Base-by-base conservation (phyloP, 2,797 vertebrate genomes). In the Spondyliosoma cantharus region DNA sequence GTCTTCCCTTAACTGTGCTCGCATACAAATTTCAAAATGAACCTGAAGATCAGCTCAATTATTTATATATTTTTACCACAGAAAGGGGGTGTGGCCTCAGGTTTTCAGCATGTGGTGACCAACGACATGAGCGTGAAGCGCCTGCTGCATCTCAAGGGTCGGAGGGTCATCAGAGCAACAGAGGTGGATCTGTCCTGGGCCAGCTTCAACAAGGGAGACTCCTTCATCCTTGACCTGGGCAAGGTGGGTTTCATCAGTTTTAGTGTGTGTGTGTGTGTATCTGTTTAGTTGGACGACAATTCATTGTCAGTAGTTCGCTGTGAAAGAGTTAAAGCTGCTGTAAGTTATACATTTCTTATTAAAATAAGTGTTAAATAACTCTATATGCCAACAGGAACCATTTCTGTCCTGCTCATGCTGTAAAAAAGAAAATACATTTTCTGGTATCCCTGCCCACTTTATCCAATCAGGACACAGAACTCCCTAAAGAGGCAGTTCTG, bases 161-260 rank as follows among this genome's bases (percentile, higher is more conserved):
- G 95, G 19, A 86, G 94, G 72, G 86, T 76, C 76, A 94, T 96
- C 87, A 87, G 95, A 45, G 95, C 95, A 9, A 94, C 88, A 0
- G 94, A 96, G 84, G 93, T 95, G 82, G 90, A 89, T 0, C 20
- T 95, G 84, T 59, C 69, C 89, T 96, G 95, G 95, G 0, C 3
- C 56, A 95, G 90, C 86, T 96, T 96, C 90, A 96, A 95, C 90
- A 92, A 93, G 59, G 95, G 95, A 11, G 95, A 96, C 92, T 95
- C 95, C 59, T 96, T 96, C 79, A 95, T 96, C 32, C 56, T 96
- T 24, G 95, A 96, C 87, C 78, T 96, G 72, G 95, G 94, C 54
- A 80, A 92, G 92, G 94, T 95, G 16, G 4, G 22, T 24, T 52
- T 48, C 1, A 32, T 65, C 57, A 64, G 37, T 69, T 25, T 43